These are phyloP conservation scores for Oophaga pumilio DNA, from an alignment of 2,113 vertebrate genomes.

Conservation along the genomic window DNA sequence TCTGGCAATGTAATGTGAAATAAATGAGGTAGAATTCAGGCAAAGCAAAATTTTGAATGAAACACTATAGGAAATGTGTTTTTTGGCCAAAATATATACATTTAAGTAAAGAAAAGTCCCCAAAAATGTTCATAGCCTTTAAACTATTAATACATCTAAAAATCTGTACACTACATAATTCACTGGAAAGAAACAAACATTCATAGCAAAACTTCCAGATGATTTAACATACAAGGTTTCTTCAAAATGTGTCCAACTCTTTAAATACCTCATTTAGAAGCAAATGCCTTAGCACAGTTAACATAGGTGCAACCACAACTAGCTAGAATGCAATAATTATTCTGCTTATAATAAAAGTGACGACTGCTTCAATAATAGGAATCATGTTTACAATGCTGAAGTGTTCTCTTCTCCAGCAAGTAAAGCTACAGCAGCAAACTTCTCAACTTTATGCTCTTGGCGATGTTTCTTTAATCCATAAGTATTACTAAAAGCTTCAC, in stretches of 20 bases:
- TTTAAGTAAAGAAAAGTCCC: too few species aligned
- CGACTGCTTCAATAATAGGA: not conserved
- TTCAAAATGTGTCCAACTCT: not conserved
- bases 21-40: too few species aligned
- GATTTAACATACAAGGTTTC: not conserved
- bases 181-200: not conserved
- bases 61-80: too few species aligned
- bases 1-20: too few species aligned
- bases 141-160: not conserved
- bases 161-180: not conserved
- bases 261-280: not conserved
- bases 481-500: constrained; percentile 70
- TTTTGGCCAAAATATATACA: too few species aligned
- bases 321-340: not conserved
- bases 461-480: constrained; percentile 74
- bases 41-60: too few species aligned
- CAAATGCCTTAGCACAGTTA: not conserved
- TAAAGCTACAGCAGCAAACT: constrained; percentile 45
- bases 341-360: not conserved
- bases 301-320: not conserved
- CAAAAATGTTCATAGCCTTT: too few species aligned
- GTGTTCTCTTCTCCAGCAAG: constrained; percentile 38
- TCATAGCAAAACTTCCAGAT: constrained; percentile 9
- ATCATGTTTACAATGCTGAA: not conserved
- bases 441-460: constrained; percentile 66